Evolutionary conservation across 92 coral and sea anemone species (phyloP), one percentile per base, ranked within the genome.

Genomic region (Porites lobata): DNA sequence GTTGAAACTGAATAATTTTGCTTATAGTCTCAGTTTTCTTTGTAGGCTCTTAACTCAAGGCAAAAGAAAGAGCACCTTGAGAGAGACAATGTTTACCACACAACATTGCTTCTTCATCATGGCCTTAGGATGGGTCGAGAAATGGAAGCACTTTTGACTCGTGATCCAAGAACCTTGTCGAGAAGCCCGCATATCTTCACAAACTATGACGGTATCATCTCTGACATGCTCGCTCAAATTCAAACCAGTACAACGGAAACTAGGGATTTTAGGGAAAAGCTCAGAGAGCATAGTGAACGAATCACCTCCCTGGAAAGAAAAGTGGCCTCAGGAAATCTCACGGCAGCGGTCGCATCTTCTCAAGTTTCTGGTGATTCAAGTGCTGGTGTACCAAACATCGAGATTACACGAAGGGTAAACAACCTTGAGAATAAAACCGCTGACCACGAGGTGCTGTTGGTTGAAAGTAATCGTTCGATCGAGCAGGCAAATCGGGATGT

Each of bases 391-490:
- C 73, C 12, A 2, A 29, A 78, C 19, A 12, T 32, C 7, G 83
- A 78, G 54, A 22, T 79, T 47, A 50, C 64, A 47, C 84, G 73
- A 65, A 47, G 84, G 58, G 59, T 79, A 47, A 79, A 51, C 50
- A 65, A 79, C 17, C 3, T 79, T 32, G 84, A 79, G 64, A 79
- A 79, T 61, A 65, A 73, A 21, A 79, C 84, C 63, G 84, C 84
- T 53, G 88, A 83, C 77, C 77, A 73, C 1, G 77, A 88, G 57
- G 92, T 88, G 67, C 70, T 79, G 24, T 70, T 79, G 68, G 79
- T 73, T 5, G 92, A 88, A 61, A 82, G 68, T 47, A 67, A 81
- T 51, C 83, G 87, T 47, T 52, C 83, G 17, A 76, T 70, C 5
- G 79, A 76, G 53, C 78, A 88, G 13, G 78, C 78, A 18, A 71